phyloP scores from a whole-genome alignment of 2,113 vertebrate genomes.

The Heteronetta atricapilla region DNA sequence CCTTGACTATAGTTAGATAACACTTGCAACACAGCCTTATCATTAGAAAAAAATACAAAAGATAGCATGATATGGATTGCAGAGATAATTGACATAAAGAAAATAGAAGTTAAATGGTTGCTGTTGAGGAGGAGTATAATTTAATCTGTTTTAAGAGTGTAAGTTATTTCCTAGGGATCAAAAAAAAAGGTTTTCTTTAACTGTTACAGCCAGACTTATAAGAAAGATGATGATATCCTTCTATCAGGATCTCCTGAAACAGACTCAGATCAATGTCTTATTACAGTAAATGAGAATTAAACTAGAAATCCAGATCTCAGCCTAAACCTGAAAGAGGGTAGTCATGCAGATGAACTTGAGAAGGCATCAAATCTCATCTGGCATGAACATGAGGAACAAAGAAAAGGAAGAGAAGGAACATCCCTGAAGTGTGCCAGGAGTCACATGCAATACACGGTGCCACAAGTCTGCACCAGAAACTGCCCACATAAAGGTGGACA shows the following conservation, averaged over 20 bases:
- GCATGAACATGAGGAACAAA: not conserved
- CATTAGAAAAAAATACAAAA: not conserved
- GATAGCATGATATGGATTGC: not conserved
- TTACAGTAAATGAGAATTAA: not conserved
- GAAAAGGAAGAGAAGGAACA: not conserved
- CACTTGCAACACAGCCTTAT: not conserved
- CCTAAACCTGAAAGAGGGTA: not conserved
- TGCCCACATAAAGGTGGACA: not conserved
- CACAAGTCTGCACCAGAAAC: not conserved
- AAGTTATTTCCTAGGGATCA: not conserved
- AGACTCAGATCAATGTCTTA: not conserved
- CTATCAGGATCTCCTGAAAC: not conserved
- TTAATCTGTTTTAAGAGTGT: not conserved
- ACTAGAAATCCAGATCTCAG: not conserved
- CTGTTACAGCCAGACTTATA: not conserved
- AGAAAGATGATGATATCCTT: not conserved
- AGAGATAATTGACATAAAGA: not conserved
- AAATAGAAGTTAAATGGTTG: not conserved
- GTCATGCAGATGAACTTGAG: not conserved
- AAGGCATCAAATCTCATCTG: not conserved
- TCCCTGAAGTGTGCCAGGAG: not conserved
- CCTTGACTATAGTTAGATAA: not conserved
- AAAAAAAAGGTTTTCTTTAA: not conserved
- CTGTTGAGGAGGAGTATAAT: not conserved
- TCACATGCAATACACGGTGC: not conserved